Evolutionary conservation across 2,888 invertebrate genomes (phyloP), one percentile per base, ranked within the genome.

Genomic region (Apoda limacodes): DNA sequence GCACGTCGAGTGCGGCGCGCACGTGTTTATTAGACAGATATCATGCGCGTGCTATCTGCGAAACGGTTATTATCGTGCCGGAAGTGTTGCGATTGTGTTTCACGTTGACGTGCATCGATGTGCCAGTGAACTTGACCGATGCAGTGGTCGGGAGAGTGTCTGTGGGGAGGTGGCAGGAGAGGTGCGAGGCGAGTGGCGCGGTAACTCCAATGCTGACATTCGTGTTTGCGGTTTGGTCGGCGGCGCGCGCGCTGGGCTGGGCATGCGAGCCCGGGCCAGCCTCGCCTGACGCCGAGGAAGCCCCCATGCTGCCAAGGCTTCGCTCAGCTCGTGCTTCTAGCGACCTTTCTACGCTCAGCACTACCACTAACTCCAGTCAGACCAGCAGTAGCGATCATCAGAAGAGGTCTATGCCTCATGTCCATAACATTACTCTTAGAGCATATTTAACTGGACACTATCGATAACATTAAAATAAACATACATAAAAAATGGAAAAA

Each of bases 171-270:
- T 58, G 57, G 60, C 58, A 46, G 63, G 70, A 48, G 70, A 71
- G 62, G 46, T 43, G 53, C 52, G n/a, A n/a, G n/a, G n/a, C n/a
- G n/a, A n/a, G n/a, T n/a, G n/a, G n/a, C n/a, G n/a, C n/a, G n/a
- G n/a, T n/a, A n/a, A n/a, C n/a, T n/a, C 55, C 45, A 39, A 86
- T 86, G 86, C 70, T 86, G 68, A 85, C 85, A 56, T 63, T 85
- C 55, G 78, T 85, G 53, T 83, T 85, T 56, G 80, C 85, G 66
- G 68, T 84, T 70, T 85, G 85, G 85, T 82, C 84, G 54, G 78
- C 82, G 46, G 82, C 84, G 57, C 84, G 85, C 61, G 84, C 83
- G 68, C 69, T 85, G 52, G 71, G 80, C 54, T 71, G 69, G 72
- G 52, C 66, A 43, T 59, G 60, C 55, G 71, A 68, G 31, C 48